Conservation (phyloP, 2,113 vertebrate species). For the Pipa parva region DNA sequence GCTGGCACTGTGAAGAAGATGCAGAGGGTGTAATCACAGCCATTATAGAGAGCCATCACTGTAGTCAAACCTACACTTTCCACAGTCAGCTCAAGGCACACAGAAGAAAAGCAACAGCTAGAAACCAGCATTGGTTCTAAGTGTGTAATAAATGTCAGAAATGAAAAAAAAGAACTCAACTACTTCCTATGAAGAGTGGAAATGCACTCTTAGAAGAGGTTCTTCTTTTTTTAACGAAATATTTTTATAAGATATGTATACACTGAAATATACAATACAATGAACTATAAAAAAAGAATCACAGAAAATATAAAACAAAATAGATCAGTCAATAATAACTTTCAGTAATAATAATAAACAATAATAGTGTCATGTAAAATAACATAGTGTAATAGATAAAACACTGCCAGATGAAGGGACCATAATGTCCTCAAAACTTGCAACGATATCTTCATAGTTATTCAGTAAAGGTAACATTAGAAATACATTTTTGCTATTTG, state of each 20-base stretch:
- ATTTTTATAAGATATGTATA: neutral
- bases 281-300: no score
- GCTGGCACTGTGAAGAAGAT: slow-evolving; percentile 62
- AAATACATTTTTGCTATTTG: no score
- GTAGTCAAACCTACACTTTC: slow-evolving; percentile 67
- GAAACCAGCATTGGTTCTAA: slow-evolving; percentile 56
- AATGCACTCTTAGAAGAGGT: slow-evolving; percentile 20
- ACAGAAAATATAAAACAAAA: no score
- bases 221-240: neutral
- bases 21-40: slow-evolving; percentile 69
- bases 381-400: no score
- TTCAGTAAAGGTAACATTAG: no score
- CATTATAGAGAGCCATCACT: slow-evolving; percentile 62
- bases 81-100: slow-evolving; percentile 62
- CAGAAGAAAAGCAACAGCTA: slow-evolving; percentile 59
- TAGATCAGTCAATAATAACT: no score
- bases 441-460: no score
- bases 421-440: no score
- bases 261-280: no score
- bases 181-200: slow-evolving; percentile 45
- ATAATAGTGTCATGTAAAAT: no score
- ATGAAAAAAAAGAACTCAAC: slow-evolving; percentile 50
- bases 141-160: slow-evolving; percentile 50
- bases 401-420: no score
- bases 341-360: no score